phyloP scores from a whole-genome alignment of 2,797 vertebrate species.

The Yasuhikotakia modesta region DNA sequence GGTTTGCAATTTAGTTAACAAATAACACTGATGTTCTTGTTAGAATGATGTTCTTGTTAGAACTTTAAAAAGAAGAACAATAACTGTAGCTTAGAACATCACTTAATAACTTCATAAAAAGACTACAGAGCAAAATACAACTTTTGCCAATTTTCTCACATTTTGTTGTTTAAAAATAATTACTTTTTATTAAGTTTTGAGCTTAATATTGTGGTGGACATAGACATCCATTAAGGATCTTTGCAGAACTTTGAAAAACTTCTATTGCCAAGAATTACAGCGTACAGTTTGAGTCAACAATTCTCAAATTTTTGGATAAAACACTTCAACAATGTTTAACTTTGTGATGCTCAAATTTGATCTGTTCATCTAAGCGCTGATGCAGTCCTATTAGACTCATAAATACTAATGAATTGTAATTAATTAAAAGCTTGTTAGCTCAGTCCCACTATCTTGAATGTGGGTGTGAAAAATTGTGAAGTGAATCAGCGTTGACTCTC shows the following conservation, averaged over 20 bases:
- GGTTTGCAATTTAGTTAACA: background rate
- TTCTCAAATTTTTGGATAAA: background rate
- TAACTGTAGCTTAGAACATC: background rate
- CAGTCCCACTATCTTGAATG: conserved; percentile 9
- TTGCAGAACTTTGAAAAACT: too few species aligned
- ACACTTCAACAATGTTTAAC: background rate
- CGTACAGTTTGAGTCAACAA: background rate
- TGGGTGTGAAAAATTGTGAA: conserved; percentile 13
- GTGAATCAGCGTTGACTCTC: conserved; percentile 8
- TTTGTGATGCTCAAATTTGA: conserved; percentile 8
- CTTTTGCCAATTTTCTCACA: too few species aligned
- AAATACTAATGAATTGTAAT: conserved; percentile 21
- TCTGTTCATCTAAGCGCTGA: too few species aligned
- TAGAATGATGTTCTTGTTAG: too few species aligned
- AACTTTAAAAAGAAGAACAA: too few species aligned
- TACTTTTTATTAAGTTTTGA: too few species aligned
- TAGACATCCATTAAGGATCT: too few species aligned
- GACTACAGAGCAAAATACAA: background rate
- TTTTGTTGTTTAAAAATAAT: too few species aligned
- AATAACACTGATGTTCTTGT: too few species aligned
- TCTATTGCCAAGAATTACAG: too few species aligned
- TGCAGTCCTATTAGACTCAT: conserved; percentile 12
- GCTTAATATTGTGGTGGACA: too few species aligned
- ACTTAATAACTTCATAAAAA: background rate
- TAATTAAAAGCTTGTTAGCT: conserved; percentile 25